Evolutionary conservation across 2,888 invertebrate species (phyloP), one percentile per base, ranked within the genome.

Genomic region (Zonitis immaculata): DNA sequence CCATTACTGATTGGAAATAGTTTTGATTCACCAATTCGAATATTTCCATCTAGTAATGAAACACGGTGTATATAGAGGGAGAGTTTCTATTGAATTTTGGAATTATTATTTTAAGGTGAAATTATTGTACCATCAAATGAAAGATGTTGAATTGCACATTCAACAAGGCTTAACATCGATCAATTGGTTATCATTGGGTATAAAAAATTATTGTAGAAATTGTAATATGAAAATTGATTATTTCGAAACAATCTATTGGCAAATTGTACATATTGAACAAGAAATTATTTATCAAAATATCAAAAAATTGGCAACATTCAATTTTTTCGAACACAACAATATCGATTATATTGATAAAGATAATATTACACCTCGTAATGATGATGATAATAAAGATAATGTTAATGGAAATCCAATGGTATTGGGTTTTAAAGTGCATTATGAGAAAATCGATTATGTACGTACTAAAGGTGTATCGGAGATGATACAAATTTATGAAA

Each of bases 121-220:
- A 55, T 81, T 91, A 49, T 76, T 91, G 70, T 85, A 86, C 61
- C 80, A 80, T 11, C 84, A 84, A 60, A 78, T 91, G 0, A 77
- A 83, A 61, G 83, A 87, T 56, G 84, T 88, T 57, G 91, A 92
- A 71, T 79, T 86, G 30, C 80, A 84, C 47, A 85, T 92, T 45
- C 82, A 90, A 65, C 91, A 91, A 2, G 95, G 95, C 0, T 77
- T 91, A 0, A 86, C 86, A 2, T 81, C 93, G 25, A 84, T 92
- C 51, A 89, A 88, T 42, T 95, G 95, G 95, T 87, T 87, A 57
- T 90, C 92, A 0, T 79, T 94, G 11, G 88, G 89, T 22, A 90
- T 95, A 42, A 77, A 78, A 12, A 89, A 90, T 55, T 95, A 88
- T 71, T 80, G 85, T 2, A 70, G 75, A 0, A 78, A 78, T 44